Base-by-base conservation (phyloP, 2,113 vertebrate genomes). In the Carettochelys insculpta region DNA sequence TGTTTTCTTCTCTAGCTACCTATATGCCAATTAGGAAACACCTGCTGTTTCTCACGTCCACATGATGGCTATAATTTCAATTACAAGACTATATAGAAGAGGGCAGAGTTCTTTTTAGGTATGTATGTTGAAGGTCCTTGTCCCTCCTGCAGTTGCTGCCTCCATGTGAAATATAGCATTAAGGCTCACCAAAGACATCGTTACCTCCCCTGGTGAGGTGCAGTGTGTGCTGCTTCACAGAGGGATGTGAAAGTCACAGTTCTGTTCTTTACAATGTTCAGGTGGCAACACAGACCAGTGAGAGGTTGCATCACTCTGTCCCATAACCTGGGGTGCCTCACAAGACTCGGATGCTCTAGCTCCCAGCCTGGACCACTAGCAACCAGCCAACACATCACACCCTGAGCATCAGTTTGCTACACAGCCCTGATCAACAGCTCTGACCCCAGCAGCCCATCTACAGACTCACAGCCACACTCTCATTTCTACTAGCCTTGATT, bases 1-100 rank as follows among this genome's bases (percentile, higher is more conserved):
- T 93, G 89, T 94, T 96, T 95, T 95, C 92, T 94, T 80, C 56
- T 94, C 77, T 52, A 77, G 56, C 92, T 94, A 90, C 83, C 52
- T 73, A 47, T 43, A 85, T 92, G 19, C 79, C 56, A 95, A 88
- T 94, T 92, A 94, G 56, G 77, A 94, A 90, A 79, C 0, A 0
- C 56, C 82, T 86, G 83, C 77, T 90, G 89, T 82, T 95, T 90
- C 82, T 77, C 82, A 79, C 52, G 84, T 78, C 45, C 24, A 25
- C 29, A 47, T 50, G 79, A 93, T 85, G 1, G 50, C 53, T 52
- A 83, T 43, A 56, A 71, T 81, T 79, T 24, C n/a, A 20, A 79
- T 80, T 71, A 71, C 31, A 84, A n/a, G 22, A 19, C 22, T 86
- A 51, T n/a, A 79, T 86, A 17, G n/a, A 80, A 68, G 20, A 45